Conservation (phyloP, 2,888 invertebrate genomes). For the Aleiodes testaceus region DNA sequence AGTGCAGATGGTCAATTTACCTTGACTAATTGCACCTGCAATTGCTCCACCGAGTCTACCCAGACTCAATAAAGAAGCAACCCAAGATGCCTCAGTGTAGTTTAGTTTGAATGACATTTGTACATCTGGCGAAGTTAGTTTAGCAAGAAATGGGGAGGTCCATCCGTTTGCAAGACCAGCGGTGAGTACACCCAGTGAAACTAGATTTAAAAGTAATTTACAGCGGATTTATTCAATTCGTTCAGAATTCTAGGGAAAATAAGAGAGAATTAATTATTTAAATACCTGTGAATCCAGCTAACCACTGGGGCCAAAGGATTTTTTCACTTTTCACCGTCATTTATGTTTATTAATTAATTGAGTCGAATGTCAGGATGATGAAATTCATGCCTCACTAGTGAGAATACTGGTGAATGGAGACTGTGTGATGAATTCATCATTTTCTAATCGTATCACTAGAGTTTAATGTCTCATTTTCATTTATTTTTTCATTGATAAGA, state of each 20-base stretch:
- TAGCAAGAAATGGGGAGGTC: conserved; percentile 69
- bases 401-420: not conserved
- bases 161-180: conserved; percentile 68
- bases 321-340: conserved; percentile 7
- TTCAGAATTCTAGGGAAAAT: not conserved
- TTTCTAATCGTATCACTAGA: too few species aligned
- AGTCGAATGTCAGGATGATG: too few species aligned
- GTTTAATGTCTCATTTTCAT: too few species aligned
- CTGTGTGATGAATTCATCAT: too few species aligned
- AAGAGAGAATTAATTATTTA: not conserved
- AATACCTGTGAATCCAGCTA: conserved; percentile 58
- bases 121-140: conserved; percentile 58
- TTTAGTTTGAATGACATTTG: conserved; percentile 58
- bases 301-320: conserved; percentile 60
- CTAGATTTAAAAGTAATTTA: conserved; percentile 49
- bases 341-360: not conserved
- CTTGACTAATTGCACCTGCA: conserved; percentile 63
- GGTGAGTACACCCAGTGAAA: conserved; percentile 61
- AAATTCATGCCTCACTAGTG: not conserved
- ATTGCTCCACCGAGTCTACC: conserved; percentile 65
- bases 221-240: not conserved
- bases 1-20: conserved; percentile 48
- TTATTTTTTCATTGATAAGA: not conserved
- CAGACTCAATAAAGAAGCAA: conserved; percentile 66
- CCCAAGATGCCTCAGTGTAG: conserved; percentile 65